phyloP scores from a whole-genome alignment of 2,888 invertebrate genomes.

The Leptothorax acervorum region DNA sequence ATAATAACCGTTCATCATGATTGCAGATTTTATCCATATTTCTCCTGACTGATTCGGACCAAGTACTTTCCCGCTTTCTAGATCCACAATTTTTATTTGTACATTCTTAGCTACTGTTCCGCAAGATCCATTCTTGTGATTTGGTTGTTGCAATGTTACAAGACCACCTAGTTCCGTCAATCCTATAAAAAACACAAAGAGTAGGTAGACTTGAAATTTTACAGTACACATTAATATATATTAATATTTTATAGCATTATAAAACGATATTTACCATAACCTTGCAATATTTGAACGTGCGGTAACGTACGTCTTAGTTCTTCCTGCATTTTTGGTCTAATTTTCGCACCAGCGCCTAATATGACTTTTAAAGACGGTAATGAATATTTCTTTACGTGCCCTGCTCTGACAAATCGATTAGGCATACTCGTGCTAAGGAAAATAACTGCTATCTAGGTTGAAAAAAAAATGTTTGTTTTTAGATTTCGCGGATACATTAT shows the following conservation, averaged over 20 bases:
- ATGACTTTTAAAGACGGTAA: constrained; percentile 65
- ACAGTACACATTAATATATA: not conserved
- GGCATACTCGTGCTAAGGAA: constrained; percentile 71
- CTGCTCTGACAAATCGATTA: constrained; percentile 68
- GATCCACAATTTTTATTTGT: constrained; percentile 76
- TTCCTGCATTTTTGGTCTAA: constrained; percentile 64
- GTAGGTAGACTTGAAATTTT: not conserved
- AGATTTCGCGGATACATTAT: not conserved
- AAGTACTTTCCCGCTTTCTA: constrained; percentile 61
- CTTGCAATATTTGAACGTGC: constrained; percentile 57
- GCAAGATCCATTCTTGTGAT: constrained; percentile 73
- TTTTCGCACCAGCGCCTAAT: constrained; percentile 67
- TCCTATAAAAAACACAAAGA: constrained; percentile 63
- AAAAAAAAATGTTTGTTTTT: not conserved
- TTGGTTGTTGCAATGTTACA: constrained; percentile 55
- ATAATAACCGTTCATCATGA: constrained; percentile 87
- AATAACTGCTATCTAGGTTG: constrained; percentile 60
- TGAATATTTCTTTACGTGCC: constrained; percentile 64
- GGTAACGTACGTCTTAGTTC: constrained; percentile 59
- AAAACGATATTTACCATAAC: constrained; percentile 70
- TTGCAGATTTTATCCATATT: constrained; percentile 58
- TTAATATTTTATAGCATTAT: not conserved
- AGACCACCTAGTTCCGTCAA: constrained; percentile 77
- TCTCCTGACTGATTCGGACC: constrained; percentile 77
- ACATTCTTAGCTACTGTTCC: constrained; percentile 69